Evolutionary conservation across 2,797 vertebrate species (phyloP).

Genomic region (Sandelia bainsii): DNA sequence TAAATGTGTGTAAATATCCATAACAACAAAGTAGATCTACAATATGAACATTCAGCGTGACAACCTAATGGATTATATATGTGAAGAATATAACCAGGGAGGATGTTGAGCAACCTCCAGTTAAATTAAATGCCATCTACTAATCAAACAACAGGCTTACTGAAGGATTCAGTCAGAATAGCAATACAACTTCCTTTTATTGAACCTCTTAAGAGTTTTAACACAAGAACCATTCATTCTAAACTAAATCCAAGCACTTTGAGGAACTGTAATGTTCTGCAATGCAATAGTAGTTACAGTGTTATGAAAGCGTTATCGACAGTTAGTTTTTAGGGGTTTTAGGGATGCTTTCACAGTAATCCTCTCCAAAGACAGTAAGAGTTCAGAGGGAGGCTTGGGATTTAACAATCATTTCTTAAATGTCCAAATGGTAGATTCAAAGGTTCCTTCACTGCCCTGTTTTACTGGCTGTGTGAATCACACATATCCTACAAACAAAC

Average conservation of each 20-base stretch:
- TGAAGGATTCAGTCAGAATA: not conserved
- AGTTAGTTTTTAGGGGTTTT: slow-evolving; percentile 41
- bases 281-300: slow-evolving; percentile 4
- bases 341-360: slow-evolving; percentile 32
- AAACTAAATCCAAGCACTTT: slow-evolving; percentile 22
- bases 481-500: slow-evolving; percentile 1
- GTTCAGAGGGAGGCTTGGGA: slow-evolving; percentile 25
- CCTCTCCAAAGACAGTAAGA: slow-evolving; percentile 36
- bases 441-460: slow-evolving; percentile 16
- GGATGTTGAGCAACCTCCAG: too few relatives aligned
- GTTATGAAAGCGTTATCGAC: slow-evolving; percentile 26
- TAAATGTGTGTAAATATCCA: too few relatives aligned
- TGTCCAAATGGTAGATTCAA: slow-evolving; percentile 17
- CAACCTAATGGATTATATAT: too few relatives aligned
- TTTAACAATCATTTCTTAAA: slow-evolving; percentile 46
- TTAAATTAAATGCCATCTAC: too few relatives aligned
- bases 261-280: slow-evolving; percentile 9
- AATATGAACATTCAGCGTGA: too few relatives aligned
- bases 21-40: too few relatives aligned
- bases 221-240: slow-evolving; percentile 1
- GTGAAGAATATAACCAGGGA: too few relatives aligned
- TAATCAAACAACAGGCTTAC: not conserved
- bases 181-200: slow-evolving; percentile 10
- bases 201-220: slow-evolving; percentile 12
- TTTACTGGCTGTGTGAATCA: slow-evolving; percentile 3